phyloP scores from a whole-genome alignment of 2,113 vertebrate species.

The Andinoacara biseriatus region DNA sequence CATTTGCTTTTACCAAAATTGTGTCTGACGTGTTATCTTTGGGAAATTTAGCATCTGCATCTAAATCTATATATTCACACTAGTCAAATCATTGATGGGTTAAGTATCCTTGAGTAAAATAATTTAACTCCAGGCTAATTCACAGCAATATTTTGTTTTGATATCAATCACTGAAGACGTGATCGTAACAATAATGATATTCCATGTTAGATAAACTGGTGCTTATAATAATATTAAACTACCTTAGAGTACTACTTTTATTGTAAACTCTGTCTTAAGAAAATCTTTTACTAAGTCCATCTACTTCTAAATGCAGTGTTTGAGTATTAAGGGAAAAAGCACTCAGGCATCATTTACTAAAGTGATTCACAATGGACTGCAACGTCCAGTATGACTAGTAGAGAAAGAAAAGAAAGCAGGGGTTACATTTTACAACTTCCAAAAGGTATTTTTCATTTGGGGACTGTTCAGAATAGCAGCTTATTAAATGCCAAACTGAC shows the following conservation, averaged over 20 bases:
- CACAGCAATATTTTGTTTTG: neutral
- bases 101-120: neutral
- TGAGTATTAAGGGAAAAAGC: neutral
- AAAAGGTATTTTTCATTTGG: neutral
- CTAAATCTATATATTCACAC: neutral
- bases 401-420: neutral
- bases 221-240: neutral
- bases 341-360: neutral
- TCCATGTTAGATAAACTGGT: neutral
- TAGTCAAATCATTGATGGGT: neutral
- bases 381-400: neutral
- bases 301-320: neutral
- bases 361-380: neutral
- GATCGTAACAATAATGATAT: neutral
- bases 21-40: too few relatives aligned
- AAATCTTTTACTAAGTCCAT: neutral
- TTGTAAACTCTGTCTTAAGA: neutral
- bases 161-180: neutral
- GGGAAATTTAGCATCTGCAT: too few relatives aligned
- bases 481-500: slow-evolving; percentile 68
- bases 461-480: neutral
- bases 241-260: neutral
- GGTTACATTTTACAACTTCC: neutral
- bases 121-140: neutral
- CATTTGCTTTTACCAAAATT: too few relatives aligned